Conservation (phyloP, 2,888 invertebrate species). For the Nudaria mundana region DNA sequence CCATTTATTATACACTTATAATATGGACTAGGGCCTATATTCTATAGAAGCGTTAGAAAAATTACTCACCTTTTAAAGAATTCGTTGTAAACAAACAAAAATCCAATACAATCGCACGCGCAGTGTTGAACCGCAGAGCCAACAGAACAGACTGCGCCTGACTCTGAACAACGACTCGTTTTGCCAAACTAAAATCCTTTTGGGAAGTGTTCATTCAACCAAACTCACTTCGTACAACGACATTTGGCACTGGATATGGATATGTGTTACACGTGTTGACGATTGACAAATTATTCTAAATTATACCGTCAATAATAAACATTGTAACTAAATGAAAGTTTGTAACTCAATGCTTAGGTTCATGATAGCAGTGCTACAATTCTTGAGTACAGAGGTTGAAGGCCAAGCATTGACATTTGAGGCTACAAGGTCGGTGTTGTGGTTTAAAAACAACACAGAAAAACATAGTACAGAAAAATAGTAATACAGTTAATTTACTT, state of each 20-base stretch:
- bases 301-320: background rate
- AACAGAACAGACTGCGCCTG: conserved; percentile 27
- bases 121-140: conserved; percentile 18
- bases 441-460: no score
- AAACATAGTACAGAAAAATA: no score
- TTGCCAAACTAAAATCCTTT: conserved; percentile 20
- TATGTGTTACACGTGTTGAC: conserved; percentile 21
- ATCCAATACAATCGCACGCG: conserved; percentile 24
- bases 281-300: conserved; percentile 2
- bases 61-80: conserved; percentile 23
- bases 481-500: no score
- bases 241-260: conserved; percentile 15
- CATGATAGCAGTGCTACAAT: background rate
- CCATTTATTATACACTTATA: no score
- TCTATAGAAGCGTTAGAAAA: no score
- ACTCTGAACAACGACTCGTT: conserved; percentile 7
- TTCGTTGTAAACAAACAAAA: background rate
- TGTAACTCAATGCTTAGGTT: background rate
- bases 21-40: no score
- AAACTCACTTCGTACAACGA: background rate
- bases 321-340: background rate
- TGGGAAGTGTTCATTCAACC: conserved; percentile 15
- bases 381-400: background rate
- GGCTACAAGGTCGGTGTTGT: background rate
- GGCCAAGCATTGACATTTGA: background rate